phyloP scores from a whole-genome alignment of 92 coral and sea anemone genomes.

The Siderastrea siderea region DNA sequence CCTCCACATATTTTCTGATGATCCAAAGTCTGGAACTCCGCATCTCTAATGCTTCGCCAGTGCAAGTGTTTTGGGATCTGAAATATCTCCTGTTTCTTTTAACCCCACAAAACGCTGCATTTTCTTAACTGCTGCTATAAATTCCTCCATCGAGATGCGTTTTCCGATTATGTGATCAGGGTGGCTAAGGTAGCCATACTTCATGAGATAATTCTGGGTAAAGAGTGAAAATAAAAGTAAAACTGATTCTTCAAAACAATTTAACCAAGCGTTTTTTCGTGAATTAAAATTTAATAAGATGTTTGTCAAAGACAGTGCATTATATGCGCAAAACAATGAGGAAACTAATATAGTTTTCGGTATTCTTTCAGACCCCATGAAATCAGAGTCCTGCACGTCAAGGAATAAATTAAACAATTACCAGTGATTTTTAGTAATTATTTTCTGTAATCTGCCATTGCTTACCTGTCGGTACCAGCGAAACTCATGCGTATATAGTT shows the following conservation, averaged over 20 bases:
- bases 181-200: conserved; percentile 80
- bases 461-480: no score
- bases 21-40: conserved; percentile 88
- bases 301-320: no score
- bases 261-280: no score
- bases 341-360: no score
- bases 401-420: no score
- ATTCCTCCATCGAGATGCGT: conserved; percentile 67
- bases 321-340: no score
- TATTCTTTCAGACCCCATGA: no score
- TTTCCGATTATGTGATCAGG: conserved; percentile 82
- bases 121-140: conserved; percentile 62
- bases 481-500: no score
- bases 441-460: no score
- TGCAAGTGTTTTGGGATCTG: conserved; percentile 74
- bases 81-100: conserved; percentile 76
- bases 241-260: not conserved
- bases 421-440: no score
- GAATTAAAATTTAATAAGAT: no score
- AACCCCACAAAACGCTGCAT: conserved; percentile 84
- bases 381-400: no score
- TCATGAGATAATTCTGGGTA: conserved; percentile 77
- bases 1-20: conserved; percentile 83
- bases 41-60: conserved; percentile 81
- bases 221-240: not conserved